Conservation (phyloP, 1,140 invertebrate genomes). For the Tribolium castaneum region DNA sequence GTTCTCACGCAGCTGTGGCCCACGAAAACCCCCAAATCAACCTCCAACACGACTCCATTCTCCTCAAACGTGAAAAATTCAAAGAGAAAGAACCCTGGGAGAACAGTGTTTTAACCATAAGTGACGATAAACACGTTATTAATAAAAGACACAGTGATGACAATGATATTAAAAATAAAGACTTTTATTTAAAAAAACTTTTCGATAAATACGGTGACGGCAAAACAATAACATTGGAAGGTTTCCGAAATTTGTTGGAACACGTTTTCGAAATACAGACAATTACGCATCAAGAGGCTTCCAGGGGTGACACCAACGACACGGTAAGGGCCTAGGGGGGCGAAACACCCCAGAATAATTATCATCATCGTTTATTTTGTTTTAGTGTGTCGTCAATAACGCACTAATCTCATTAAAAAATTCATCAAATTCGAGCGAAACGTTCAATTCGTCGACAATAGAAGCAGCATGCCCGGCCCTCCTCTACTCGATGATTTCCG, state of each 20-base stretch:
- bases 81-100: constrained; percentile 24
- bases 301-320: constrained; percentile 62
- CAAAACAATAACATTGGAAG: constrained; percentile 72
- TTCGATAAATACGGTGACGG: constrained; percentile 69
- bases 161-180: constrained; percentile 38
- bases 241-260: constrained; percentile 74
- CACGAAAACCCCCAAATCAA: constrained; percentile 52
- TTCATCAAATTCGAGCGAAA: not conserved
- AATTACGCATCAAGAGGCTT: constrained; percentile 58
- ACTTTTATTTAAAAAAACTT: constrained; percentile 62
- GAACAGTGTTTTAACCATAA: constrained; percentile 24
- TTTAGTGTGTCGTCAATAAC: constrained; percentile 12
- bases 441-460: constrained; percentile 50
- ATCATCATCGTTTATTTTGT: not conserved
- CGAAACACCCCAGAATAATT: not conserved
- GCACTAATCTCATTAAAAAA: not conserved
- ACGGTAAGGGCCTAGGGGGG: constrained; percentile 62
- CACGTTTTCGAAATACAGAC: constrained; percentile 67
- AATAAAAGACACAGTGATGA: constrained; percentile 17
- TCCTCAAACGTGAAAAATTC: constrained; percentile 25
- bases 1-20: constrained; percentile 68
- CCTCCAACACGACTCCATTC: constrained; percentile 51
- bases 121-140: constrained; percentile 22
- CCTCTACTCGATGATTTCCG: constrained; percentile 54
- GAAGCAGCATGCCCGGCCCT: constrained; percentile 56